These are phyloP conservation scores for Phymatocera aterrima DNA, from an alignment of 2,888 invertebrate species.

Conservation along the genomic window DNA sequence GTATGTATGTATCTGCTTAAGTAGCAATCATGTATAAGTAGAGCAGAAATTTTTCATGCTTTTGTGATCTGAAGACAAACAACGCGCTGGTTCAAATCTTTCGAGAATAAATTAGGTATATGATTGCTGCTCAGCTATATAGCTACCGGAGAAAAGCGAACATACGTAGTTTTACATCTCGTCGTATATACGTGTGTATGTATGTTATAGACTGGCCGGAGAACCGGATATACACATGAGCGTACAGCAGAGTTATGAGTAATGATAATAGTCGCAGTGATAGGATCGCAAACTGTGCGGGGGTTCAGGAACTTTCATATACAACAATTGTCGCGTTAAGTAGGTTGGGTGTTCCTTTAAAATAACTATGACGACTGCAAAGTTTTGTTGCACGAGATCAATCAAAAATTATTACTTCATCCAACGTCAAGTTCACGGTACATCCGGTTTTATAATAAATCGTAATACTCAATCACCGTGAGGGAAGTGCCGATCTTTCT, in stretches of 20 bases:
- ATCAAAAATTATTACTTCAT: neutral
- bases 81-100: conserved; percentile 15
- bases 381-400: neutral
- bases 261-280: neutral
- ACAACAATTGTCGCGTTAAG: neutral
- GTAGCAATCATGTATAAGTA: conserved; percentile 1
- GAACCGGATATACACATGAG: neutral
- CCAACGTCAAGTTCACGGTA: conserved; percentile 26
- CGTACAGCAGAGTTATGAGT: neutral
- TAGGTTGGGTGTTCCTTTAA: neutral
- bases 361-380: neutral
- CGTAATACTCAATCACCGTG: neutral
- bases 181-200: neutral
- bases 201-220: neutral
- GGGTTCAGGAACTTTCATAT: neutral
- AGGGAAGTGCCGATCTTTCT: neutral
- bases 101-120: conserved; percentile 1
- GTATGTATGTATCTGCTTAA: too few relatives aligned
- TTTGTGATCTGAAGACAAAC: conserved; percentile 24
- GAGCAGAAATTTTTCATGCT: conserved; percentile 39
- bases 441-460: conserved; percentile 23
- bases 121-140: neutral
- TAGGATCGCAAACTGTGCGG: neutral
- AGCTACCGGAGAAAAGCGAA: neutral
- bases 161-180: neutral